Base-by-base conservation (phyloP, 1,140 invertebrate species). In the Cydia pomonella region DNA sequence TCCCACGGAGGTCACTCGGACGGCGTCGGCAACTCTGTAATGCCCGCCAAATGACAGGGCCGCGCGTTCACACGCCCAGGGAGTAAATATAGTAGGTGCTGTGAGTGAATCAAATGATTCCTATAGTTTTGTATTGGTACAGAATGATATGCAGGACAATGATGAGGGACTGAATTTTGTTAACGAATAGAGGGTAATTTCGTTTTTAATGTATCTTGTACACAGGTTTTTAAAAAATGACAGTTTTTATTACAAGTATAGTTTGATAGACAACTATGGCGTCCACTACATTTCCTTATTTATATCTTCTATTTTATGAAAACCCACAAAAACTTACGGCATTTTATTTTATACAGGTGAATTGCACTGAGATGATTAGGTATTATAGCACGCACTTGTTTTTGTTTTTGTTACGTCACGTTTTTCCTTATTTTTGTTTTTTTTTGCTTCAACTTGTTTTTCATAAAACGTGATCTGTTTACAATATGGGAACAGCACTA, bases 11-110 rank as follows among this genome's bases (percentile, higher is more conserved):
- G 71, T 72, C 71, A 72, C 18, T 72, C 41, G 38, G 72, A 18
- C 72, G 72, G 50, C 53, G 64, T 38, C 64, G 64, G 64, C 64
- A 33, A 69, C 27, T 69, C 64, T n/a, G 64, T 69, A 69, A 69
- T 69, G 64, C 27, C 63, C 64, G 47, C 47, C 72, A 73, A 73
- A 73, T 73, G 72, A 73, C 72, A 73, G 72, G 72, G 72, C 72
- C 23, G 41, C 50, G 27, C 27, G 27, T 73, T 73, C 72, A 73
- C 72, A 73, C 72, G 72, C 71, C 44, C 64, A n/a, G 18, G 33
- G 25, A 27, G 25, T 59, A 59, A 59, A 59, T 59, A 59, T 59
- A 59, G 53, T 59, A 59, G 53, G 53, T 59, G 53, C 53, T 9
- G 47, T 59, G 53, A 59, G 53, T 59, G 53, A 23, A 59, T 59